Base-by-base conservation (phyloP, 2,888 invertebrate genomes). In the Portevinia maculata region DNA sequence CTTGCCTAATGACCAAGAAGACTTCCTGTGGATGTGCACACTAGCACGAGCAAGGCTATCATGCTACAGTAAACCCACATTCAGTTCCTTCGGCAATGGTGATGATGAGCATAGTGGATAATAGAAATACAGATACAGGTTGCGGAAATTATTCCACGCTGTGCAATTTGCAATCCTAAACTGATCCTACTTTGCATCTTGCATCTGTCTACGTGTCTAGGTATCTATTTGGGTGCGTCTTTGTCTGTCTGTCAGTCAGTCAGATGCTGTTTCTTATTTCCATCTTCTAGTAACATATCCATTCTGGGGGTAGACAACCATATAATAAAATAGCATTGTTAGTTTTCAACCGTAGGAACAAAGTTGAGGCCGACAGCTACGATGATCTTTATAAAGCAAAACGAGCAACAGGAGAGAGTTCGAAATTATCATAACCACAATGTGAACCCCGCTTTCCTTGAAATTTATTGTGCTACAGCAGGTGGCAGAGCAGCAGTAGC, bases 1-100 rank as follows among this genome's bases (percentile, higher is more conserved):
- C 48, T 57, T 69, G 48, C 48, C 39, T 59, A 59, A 59, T 69
- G 69, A 21, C 48, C 37, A 39, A 69, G 69, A 48, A 55, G 57
- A 50, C 39, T 59, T 57, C 48, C 57, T 39, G 28, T 57, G 46
- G 39, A 19, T 67, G 21, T 19, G 9, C 32, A 53, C 53, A 53
- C 17, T 19, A 53, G 65, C 30, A 21, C n/a, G n/a, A n/a, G 13
- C 37, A n/a, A 15, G 28, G 44, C 44, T 41, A 34, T 21, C 30
- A 24, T n/a, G 28, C 17, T 39, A 39, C 28, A 39, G 30, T 17
- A 41, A n/a, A 28, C 37, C 30, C 39, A 41, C 50, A 52, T 39
- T 65, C n/a, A 21, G 15, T 7, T 37, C 62, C 50, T 37, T 24
- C 28, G 30, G 30, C 30, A 39, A 9, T 52, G 64, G 13, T 30